Percentiles rank a stretch among this genome's conserved stretches.
Conservation (phyloP, 1,140 invertebrate genomes). For the Euglossa dilemma region DNA sequence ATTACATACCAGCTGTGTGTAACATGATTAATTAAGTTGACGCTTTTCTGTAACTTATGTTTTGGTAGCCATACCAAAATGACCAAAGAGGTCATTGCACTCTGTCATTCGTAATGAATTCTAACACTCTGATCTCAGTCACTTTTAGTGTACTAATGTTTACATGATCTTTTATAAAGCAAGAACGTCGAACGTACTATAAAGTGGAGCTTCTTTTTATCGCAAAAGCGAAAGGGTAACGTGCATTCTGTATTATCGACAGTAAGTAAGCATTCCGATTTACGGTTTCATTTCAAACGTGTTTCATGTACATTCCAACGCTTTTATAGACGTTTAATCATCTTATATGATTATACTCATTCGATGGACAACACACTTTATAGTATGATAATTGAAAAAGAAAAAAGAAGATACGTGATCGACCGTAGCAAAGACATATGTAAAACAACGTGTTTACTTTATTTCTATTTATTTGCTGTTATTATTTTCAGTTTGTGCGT, state of each 20-base stretch:
- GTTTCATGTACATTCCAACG: too few relatives aligned
- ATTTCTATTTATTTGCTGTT: conserved; percentile 64
- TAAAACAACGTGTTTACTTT: conserved; percentile 12
- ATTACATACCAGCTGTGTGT: conserved; percentile 83
- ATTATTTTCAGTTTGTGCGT: conserved; percentile 69
- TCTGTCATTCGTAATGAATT: conserved; percentile 68
- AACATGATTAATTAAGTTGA: conserved; percentile 82
- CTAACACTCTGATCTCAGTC: conserved; percentile 64
- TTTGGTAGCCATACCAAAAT: conserved; percentile 76
- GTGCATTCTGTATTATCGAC: not conserved
- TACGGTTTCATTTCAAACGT: not conserved
- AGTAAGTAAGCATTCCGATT: not conserved
- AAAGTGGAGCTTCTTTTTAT: conserved; percentile 12
- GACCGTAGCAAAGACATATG: conserved; percentile 30
- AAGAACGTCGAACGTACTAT: conserved; percentile 32
- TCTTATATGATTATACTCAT: not conserved
- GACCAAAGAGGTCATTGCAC: conserved; percentile 70
- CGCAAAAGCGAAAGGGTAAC: not conserved
- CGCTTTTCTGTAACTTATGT: conserved; percentile 81
- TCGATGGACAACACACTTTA: conserved; percentile 22
- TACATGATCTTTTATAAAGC: conserved; percentile 4
- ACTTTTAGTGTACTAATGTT: conserved; percentile 60
- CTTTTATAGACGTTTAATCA: too few relatives aligned
- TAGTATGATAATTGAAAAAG: conserved; percentile 28
- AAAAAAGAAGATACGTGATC: conserved; percentile 40